phyloP scores from a whole-genome alignment of 2,888 invertebrate species.

The Autographa gamma region DNA sequence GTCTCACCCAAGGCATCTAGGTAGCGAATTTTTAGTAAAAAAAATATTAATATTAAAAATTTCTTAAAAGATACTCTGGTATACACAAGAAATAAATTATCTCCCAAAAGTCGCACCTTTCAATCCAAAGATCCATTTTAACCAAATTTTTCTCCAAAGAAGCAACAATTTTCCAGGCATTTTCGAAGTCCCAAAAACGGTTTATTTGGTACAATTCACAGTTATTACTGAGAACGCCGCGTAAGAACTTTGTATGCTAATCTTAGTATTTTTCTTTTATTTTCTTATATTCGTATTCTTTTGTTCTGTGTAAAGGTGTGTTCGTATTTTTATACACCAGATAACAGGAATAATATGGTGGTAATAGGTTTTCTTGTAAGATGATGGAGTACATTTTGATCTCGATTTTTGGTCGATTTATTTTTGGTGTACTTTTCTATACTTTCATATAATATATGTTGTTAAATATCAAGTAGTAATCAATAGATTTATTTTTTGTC shows the following conservation, averaged over 20 bases:
- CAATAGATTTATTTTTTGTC: too few species aligned
- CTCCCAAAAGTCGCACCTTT: neutral
- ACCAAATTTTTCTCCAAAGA: neutral
- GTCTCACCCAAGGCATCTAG: too few species aligned
- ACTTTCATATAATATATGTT: too few species aligned
- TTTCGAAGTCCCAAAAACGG: neutral
- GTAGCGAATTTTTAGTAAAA: too few species aligned
- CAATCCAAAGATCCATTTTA: neutral
- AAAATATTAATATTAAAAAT: too few species aligned
- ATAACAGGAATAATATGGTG: neutral
- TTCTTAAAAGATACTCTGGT: too few species aligned
- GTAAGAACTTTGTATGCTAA: constrained; percentile 5
- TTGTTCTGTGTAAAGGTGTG: neutral
- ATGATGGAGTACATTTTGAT: neutral
- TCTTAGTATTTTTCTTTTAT: constrained; percentile 1
- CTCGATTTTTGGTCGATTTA: neutral
- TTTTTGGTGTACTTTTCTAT: neutral
- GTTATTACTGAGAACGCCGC: neutral
- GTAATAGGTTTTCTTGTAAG: neutral
- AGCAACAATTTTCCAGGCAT: neutral
- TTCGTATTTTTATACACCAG: neutral
- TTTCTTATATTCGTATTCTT: neutral
- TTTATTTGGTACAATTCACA: neutral
- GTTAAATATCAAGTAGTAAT: too few species aligned
- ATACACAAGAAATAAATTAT: neutral